A percentile compares a stretch with the other conserved stretches of the same genome.
Conservation (phyloP, 2,797 vertebrate species). For the Sphaeramia orbicularis region DNA sequence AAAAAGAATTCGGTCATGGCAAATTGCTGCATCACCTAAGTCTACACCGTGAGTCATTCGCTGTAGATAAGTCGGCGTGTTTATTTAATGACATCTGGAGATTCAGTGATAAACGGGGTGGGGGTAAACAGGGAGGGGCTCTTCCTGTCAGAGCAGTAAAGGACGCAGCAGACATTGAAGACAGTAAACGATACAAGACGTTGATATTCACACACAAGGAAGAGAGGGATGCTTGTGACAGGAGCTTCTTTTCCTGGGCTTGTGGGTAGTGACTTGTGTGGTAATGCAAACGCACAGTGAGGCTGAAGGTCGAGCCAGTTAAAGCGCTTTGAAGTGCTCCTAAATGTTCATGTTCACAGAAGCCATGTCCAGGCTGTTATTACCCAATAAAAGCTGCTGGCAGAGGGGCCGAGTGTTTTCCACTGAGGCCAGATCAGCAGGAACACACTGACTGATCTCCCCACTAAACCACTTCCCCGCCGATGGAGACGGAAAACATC, state of each 20-base stretch:
- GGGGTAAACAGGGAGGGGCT: not conserved
- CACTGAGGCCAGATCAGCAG: conserved; percentile 43
- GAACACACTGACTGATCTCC: conserved; percentile 24
- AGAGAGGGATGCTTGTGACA: too few relatives aligned
- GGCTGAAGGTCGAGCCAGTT: not conserved
- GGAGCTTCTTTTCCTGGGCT: not conserved
- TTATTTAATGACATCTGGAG: conserved; percentile 52
- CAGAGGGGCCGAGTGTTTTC: conserved; percentile 37
- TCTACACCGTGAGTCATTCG: conserved; percentile 45
- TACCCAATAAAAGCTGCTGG: conserved; percentile 50
- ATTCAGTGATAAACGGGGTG: not conserved
- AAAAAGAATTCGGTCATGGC: conserved; percentile 32
- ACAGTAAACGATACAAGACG: too few relatives aligned
- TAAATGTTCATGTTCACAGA: conserved; percentile 15
- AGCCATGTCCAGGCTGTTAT: conserved; percentile 40
- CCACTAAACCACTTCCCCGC: conserved; percentile 42
- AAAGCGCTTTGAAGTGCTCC: conserved; percentile 17
- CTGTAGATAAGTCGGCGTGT: conserved; percentile 31
- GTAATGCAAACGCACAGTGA: not conserved
- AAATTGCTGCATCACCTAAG: conserved; percentile 20
- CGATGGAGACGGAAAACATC: conserved; percentile 62
- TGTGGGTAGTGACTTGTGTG: not conserved
- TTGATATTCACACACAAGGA: too few relatives aligned
- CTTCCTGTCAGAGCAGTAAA: conserved; percentile 18
- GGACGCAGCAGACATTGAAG: too few relatives aligned